Base-by-base conservation (phyloP, 1,140 invertebrate species). In the Thaumetopoea pityocampa region DNA sequence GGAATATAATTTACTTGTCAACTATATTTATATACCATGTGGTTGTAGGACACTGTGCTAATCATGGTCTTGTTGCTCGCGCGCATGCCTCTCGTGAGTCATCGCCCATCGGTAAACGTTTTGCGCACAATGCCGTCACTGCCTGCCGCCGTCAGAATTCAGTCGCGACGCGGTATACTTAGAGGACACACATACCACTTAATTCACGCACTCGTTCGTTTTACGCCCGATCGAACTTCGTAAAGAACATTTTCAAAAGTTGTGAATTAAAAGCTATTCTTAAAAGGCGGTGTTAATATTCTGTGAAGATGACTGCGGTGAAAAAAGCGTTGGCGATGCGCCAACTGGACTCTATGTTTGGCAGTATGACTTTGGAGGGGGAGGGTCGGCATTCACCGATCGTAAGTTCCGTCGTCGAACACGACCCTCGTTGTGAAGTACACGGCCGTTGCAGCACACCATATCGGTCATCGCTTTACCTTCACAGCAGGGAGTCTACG, bases 301-400 rank as follows among this genome's bases (percentile, higher is more conserved):
- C 22, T 30, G 55, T 50, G 45, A 66, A 60, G 37, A 84, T 86
- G 81, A 82, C 86, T 14, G 78, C 87, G 11, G 85, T 87, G 14
- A 88, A 88, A 65, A 88, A 89, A 51, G 88, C 88, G 26, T 85
- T 88, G 15, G 90, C 91, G 1, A 90, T 92, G 57, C 90, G 89
- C 42, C 88, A 91, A 23, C 67, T 93, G 51, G 91, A 93, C 62
- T 90, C 88, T 0, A 86, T 93, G 40, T 93, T 93, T 69, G 86
- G 87, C 17, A 90, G 88, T 51, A 86, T 90, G 20, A 89, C 87
- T 58, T 51, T 92, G 33, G 89, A 91, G 10, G 70, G 77, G 37
- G 67, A 70, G 53, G 79, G 67, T 18, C 73, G 64, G 29, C 69
- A 68, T 49, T 73, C 65, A 14, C 85, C 85, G 9, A 77, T 87